Conservation (phyloP, 2,113 vertebrate genomes). For the Ctenodactylus gundi region DNA sequence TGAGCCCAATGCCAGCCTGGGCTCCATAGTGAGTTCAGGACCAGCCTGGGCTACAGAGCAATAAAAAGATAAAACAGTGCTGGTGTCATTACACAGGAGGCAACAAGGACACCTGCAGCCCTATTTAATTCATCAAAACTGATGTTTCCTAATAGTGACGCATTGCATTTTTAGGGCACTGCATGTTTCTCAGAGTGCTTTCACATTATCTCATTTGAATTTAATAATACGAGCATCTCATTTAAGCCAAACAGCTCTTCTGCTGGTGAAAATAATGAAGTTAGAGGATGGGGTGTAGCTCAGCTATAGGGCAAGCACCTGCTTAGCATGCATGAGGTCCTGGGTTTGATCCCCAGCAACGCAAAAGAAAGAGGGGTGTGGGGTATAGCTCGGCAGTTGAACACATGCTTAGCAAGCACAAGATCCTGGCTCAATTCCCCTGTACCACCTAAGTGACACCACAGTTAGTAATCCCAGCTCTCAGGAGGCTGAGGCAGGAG, state of each 20-base stretch:
- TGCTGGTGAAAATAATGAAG: neutral
- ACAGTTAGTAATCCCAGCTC: too few species aligned
- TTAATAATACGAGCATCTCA: neutral
- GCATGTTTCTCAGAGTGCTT: neutral
- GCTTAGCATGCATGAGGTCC: neutral
- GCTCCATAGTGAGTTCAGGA: too few species aligned
- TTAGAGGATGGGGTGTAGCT: neutral
- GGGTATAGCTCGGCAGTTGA: too few species aligned
- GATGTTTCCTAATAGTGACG: neutral
- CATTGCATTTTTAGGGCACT: neutral
- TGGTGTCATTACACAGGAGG: neutral
- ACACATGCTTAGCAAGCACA: too few species aligned
- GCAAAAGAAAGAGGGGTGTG: neutral
- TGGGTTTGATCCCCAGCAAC: neutral
- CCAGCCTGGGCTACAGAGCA: too few species aligned
- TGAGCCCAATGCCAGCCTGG: too few species aligned
- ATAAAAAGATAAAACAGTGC: neutral
- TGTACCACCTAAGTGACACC: too few species aligned
- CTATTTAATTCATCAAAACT: neutral
- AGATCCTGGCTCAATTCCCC: too few species aligned
- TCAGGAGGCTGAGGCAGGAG: too few species aligned
- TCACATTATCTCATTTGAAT: neutral
- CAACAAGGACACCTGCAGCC: neutral
- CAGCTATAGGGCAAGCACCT: neutral
- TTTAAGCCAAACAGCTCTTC: neutral